phyloP scores from a whole-genome alignment of 2,888 invertebrate genomes.

The Limenitis camilla region DNA sequence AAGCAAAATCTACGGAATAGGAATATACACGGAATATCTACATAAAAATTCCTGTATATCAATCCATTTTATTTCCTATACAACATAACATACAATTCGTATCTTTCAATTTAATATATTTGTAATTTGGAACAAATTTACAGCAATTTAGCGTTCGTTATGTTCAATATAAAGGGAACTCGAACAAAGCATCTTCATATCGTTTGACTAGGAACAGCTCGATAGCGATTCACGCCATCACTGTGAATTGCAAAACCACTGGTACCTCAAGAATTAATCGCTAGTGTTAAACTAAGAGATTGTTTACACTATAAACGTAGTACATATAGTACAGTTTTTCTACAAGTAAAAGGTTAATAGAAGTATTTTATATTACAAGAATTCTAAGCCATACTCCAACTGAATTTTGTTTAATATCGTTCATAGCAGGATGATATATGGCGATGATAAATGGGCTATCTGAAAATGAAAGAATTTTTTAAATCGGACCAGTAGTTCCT shows the following conservation, averaged over 20 bases:
- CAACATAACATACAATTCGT: neutral
- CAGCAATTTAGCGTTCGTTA: neutral
- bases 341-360: too few relatives aligned
- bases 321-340: neutral
- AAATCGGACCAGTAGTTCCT: too few relatives aligned
- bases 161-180: conserved; percentile 1
- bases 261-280: conserved; percentile 24
- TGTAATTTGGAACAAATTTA: conserved; percentile 2
- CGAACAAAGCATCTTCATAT: conserved; percentile 4
- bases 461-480: too few relatives aligned
- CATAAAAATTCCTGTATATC: too few relatives aligned
- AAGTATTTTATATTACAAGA: too few relatives aligned
- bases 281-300: conserved; percentile 10
- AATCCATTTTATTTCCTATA: too few relatives aligned
- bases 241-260: conserved; percentile 18
- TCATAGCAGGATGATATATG: too few relatives aligned
- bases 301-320: neutral
- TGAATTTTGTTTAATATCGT: too few relatives aligned
- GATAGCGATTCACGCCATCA: conserved; percentile 1
- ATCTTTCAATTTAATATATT: neutral
- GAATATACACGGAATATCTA: too few relatives aligned
- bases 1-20: too few relatives aligned
- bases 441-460: too few relatives aligned
- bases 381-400: too few relatives aligned
- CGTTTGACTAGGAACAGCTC: conserved; percentile 1